A percentile compares a stretch with the other conserved stretches of the same genome.
phyloP scores from a whole-genome alignment of 2,888 invertebrate species.

The Hemaris fuciformis region DNA sequence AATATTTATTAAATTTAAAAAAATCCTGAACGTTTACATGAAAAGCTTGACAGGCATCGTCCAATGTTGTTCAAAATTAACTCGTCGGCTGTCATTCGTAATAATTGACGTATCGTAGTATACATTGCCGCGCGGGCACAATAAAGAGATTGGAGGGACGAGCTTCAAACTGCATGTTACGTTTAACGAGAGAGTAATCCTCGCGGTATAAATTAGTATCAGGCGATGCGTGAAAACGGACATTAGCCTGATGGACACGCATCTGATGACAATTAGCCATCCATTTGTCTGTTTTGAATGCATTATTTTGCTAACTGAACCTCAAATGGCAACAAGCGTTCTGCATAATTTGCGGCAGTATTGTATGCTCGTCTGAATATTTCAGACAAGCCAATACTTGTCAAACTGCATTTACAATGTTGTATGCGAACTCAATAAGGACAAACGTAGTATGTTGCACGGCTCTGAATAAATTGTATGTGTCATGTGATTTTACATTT shows the following conservation, averaged over 20 bases:
- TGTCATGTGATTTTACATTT: not conserved
- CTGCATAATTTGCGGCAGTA: not conserved
- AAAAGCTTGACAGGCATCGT: not conserved
- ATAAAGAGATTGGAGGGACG: constrained; percentile 46
- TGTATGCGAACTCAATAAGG: not conserved
- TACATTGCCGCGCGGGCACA: constrained; percentile 29
- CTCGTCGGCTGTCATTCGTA: not conserved
- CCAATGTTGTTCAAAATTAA: not conserved
- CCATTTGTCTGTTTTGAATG: constrained; percentile 22
- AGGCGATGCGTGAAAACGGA: constrained; percentile 43
- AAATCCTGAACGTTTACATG: not conserved
- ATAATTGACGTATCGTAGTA: constrained; percentile 19
- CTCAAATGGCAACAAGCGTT: constrained; percentile 2
- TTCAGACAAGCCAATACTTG: not conserved
- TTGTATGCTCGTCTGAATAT: not conserved
- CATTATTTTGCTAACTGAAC: not conserved
- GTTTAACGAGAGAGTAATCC: constrained; percentile 36
- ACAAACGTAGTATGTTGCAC: not conserved
- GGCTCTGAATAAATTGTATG: too few species aligned
- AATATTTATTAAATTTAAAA: not conserved
- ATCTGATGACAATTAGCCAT: constrained; percentile 34
- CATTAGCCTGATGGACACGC: constrained; percentile 27
- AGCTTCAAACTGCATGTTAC: constrained; percentile 43
- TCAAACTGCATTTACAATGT: not conserved
- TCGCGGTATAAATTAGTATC: constrained; percentile 43